Evolutionary conservation across 2,797 vertebrate species (phyloP), one percentile per base, ranked within the genome.

Genomic region (Morus bassanus): DNA sequence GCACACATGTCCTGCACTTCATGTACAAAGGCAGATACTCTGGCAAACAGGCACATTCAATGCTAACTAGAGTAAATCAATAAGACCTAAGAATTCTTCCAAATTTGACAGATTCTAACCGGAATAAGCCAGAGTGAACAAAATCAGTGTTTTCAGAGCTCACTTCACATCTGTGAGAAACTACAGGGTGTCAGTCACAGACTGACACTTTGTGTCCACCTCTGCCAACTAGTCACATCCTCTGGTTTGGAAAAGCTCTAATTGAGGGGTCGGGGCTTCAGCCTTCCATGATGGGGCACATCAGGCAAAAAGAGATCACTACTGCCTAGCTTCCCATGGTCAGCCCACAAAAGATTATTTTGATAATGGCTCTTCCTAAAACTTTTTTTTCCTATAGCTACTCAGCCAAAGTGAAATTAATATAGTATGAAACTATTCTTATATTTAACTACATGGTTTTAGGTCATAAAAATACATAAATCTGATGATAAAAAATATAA

Each of bases 171-270:
- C 84, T 80, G 45, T 82, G 75, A 92, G 92, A 96, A 97, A 97
- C 74, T 77, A 96, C 30, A 84, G 83, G 83, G 83, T 93, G 85
- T 91, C 96, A 96, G 72, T 86, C 94, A 82, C 63, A 74, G 85
- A 82, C 33, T 63, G 89, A 94, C 89, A 89, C 24, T 80, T 80
- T 63, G 85, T 6, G 1, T 74, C 91, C 91, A 84, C 50, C 21
- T 91, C 89, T 93, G 82, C 74, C 96, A 94, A 67, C 22, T 5
- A 63, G 39, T 67, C 70, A 82, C 3, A 19, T 79, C 75, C 75
- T 63, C 79, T 46, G 43, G 25, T 56, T 91, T 89, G 78, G 48
- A 91, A 96, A 92, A 94, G 63, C 70, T 94, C 60, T 92, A 95
- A 94, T 83, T 67, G 69, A 92, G 76, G 53, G 27, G 23, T 57